Evolutionary conservation across 2,113 vertebrate genomes (phyloP).

Genomic region (pig (Sus scrofa)): T2T-Sscrofa CM000816.6:4564001-4564500

Average conservation of each 20-base stretch:
- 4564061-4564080: fast-evolving
- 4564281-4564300: not conserved
- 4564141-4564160: not conserved
- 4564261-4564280: too few species aligned
- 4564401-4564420: not conserved
- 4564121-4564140: not conserved
- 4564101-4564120: fast-evolving
- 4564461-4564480: not conserved
- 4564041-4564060: not conserved
- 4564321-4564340: too few species aligned
- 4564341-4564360: not conserved
- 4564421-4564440: not conserved
- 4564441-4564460: fast-evolving
- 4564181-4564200: fast-evolving
- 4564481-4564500: not conserved
- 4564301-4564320: not conserved
- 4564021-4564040: fast-evolving
- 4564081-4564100: not conserved
- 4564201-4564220: fast-evolving
- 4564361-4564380: not conserved
- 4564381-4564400: too few species aligned
- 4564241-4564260: not conserved
- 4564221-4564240: not conserved
- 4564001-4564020: not conserved
- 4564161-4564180: not conserved